These are phyloP conservation scores for Zosterops japonicus DNA, from an alignment of 2,113 vertebrate genomes.

Conservation along the genomic window DNA sequence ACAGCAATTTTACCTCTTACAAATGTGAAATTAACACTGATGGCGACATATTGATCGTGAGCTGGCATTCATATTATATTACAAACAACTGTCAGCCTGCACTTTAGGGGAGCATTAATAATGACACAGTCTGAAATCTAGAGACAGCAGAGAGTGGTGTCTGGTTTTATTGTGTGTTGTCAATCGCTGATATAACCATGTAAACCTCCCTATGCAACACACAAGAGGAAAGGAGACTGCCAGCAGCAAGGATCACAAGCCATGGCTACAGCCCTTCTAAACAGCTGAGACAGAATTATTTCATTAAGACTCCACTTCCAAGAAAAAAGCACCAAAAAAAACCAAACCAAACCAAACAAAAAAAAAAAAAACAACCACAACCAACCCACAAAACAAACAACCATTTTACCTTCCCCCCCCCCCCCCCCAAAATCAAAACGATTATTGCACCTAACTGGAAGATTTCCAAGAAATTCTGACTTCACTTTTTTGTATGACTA, in stretches of 20 bases:
- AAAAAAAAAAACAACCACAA: neutral
- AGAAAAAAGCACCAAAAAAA: neutral
- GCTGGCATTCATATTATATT: neutral
- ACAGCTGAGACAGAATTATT: neutral
- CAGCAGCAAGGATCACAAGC: neutral
- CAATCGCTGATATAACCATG: neutral
- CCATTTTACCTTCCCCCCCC: neutral
- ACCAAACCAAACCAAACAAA: no score
- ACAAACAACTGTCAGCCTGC: neutral
- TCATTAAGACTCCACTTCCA: neutral
- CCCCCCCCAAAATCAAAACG: neutral
- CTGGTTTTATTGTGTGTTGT: neutral
- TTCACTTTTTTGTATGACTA: neutral
- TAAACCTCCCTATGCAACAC: fast-evolving
- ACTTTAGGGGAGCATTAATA: neutral
- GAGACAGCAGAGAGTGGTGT: neutral
- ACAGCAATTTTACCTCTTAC: neutral
- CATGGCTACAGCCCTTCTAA: neutral
- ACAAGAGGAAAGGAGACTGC: neutral
- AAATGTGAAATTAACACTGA: conserved; percentile 7
- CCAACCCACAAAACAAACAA: neutral
- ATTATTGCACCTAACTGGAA: neutral
- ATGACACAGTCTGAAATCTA: neutral
- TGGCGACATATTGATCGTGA: neutral
- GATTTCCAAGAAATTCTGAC: neutral